Percentiles rank a stretch among this genome's conserved stretches.
These are phyloP conservation scores for Oreohelix idahoensis DNA, from an alignment of 1,140 invertebrate genomes.

Conservation along the genomic window DNA sequence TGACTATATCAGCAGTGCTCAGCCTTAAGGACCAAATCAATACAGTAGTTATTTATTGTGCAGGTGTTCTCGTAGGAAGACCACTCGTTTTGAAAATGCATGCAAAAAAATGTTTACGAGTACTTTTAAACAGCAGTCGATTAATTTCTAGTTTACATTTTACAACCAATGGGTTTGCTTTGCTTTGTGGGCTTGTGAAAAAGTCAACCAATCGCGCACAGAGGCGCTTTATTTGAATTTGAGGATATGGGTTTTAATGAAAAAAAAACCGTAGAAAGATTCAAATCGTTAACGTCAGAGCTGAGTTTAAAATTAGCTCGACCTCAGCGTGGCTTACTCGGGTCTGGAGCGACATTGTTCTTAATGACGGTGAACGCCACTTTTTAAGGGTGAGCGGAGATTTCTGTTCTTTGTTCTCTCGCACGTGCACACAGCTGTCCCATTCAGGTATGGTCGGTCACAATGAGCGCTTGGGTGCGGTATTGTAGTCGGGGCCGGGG, in stretches of 20 bases:
- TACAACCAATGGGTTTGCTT: background rate
- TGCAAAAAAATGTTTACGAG: background rate
- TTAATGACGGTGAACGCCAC: constrained; percentile 6
- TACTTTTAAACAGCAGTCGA: background rate
- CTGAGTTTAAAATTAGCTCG: background rate
- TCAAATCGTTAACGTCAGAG: background rate
- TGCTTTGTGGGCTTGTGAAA: background rate
- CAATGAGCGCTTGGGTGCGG: constrained; percentile 7
- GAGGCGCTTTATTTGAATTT: background rate
- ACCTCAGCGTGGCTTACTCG: constrained; percentile 8
- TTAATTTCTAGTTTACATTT: background rate
- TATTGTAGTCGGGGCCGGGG: background rate
- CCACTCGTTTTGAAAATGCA: background rate
- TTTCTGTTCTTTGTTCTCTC: background rate
- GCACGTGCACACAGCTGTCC: constrained; percentile 18
- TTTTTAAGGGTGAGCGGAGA: constrained; percentile 6
- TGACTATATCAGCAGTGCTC: background rate
- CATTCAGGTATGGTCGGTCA: constrained; percentile 11
- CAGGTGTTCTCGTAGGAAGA: background rate
- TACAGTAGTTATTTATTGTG: constrained; percentile 9
- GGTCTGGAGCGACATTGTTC: background rate
- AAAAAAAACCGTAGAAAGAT: background rate
- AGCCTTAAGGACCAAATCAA: background rate
- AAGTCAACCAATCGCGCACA: background rate
- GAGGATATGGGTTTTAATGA: background rate